Conservation (phyloP, 2,113 vertebrate species). For the Mormoops blainvillei region DNA sequence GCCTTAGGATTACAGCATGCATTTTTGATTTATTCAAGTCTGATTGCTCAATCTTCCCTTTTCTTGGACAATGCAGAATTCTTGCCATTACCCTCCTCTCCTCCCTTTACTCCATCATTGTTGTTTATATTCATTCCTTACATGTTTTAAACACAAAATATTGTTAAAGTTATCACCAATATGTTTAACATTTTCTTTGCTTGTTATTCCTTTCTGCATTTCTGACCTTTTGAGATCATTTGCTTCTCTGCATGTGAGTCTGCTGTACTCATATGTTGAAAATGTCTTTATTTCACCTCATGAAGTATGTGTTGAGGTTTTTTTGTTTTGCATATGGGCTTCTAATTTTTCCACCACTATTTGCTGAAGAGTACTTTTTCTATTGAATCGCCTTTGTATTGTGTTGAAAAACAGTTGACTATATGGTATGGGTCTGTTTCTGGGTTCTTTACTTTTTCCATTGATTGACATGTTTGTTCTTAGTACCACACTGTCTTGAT, state of each 20-base stretch:
- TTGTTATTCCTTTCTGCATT: background rate
- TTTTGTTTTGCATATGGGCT: background rate
- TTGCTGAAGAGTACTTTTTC: background rate
- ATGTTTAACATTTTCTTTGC: background rate
- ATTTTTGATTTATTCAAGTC: background rate
- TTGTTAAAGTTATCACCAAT: background rate
- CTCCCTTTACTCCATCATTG: background rate
- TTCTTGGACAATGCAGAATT: background rate
- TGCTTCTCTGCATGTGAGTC: background rate
- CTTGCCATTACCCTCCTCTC: background rate
- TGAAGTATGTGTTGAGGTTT: background rate
- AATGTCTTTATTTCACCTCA: background rate
- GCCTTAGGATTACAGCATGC: background rate
- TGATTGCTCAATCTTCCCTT: background rate
- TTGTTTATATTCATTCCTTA: background rate
- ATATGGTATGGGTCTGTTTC: background rate
- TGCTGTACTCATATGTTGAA: background rate
- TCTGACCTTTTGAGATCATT: background rate
- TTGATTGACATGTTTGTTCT: background rate
- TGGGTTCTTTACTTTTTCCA: background rate
- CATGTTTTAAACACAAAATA: background rate
- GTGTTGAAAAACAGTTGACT: constrained; percentile 5
- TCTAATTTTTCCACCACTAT: background rate
- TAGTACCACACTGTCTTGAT: background rate
- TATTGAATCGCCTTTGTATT: background rate